Conservation (phyloP, 2,888 invertebrate species). For the Dasysyrphus albostriatus region DNA sequence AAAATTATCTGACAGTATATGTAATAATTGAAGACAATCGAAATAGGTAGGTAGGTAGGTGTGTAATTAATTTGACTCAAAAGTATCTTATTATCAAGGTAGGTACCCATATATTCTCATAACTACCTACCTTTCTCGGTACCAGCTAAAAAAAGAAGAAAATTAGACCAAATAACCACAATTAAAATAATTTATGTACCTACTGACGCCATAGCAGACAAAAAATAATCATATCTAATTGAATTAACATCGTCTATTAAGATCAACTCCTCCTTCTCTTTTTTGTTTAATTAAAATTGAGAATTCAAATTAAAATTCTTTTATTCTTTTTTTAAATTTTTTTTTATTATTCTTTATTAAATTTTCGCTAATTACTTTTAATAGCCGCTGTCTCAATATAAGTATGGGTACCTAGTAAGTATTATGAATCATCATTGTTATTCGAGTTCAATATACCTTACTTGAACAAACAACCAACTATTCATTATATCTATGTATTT, state of each 20-base stretch:
- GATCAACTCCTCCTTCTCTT: slow-evolving; percentile 17
- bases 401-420: too few species aligned
- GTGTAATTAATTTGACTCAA: too few species aligned
- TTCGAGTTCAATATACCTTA: slow-evolving; percentile 36
- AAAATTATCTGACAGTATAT: too few species aligned
- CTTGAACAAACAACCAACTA: background rate
- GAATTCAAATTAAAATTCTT: slow-evolving; percentile 16
- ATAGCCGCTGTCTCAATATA: slow-evolving; percentile 28
- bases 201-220: background rate
- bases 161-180: background rate
- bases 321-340: background rate
- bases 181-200: background rate
- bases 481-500: background rate
- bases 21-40: too few species aligned
- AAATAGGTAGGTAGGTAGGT: too few species aligned
- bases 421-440: slow-evolving; percentile 41
- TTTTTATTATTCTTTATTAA: background rate
- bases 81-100: too few species aligned
- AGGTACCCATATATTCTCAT: background rate
- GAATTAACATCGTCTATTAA: slow-evolving; percentile 29
- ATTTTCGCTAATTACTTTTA: slow-evolving; percentile 59
- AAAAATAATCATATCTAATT: slow-evolving; percentile 20
- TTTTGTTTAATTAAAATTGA: slow-evolving; percentile 2
- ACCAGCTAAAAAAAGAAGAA: background rate
- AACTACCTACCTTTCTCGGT: background rate